Evolutionary conservation across 2,888 invertebrate species (phyloP).

Genomic region (Epicampocera succincta): DNA sequence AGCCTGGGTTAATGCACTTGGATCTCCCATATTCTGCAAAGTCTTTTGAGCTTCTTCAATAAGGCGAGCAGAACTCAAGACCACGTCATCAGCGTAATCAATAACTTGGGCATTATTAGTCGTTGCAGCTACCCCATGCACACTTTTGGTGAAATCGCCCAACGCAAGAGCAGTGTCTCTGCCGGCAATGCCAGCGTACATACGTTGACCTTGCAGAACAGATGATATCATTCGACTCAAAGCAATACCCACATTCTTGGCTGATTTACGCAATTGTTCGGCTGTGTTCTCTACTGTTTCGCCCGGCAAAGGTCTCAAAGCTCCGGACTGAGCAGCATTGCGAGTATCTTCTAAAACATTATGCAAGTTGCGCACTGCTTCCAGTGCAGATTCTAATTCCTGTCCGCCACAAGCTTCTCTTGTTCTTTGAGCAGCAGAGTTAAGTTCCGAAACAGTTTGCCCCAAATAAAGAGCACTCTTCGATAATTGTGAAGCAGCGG

Average conservation of each 20-base stretch:
- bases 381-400: conserved; percentile 93
- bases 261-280: conserved; percentile 82
- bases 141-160: conserved; percentile 87
- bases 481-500: conserved; percentile 87
- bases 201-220: conserved; percentile 90
- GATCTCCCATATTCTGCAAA: conserved; percentile 79
- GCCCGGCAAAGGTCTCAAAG: conserved; percentile 91
- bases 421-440: conserved; percentile 85
- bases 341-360: conserved; percentile 92
- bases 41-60: conserved; percentile 91
- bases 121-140: conserved; percentile 90
- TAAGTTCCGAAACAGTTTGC: conserved; percentile 81
- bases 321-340: conserved; percentile 87
- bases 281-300: conserved; percentile 86
- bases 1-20: conserved; percentile 85
- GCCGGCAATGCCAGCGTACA: conserved; percentile 91
- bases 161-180: conserved; percentile 90
- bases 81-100: conserved; percentile 89
- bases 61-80: conserved; percentile 88
- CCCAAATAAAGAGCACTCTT: conserved; percentile 80
- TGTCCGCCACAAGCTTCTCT: conserved; percentile 91
- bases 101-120: conserved; percentile 85
- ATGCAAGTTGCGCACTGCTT: conserved; percentile 90
- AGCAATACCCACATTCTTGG: conserved; percentile 90
- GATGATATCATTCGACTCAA: conserved; percentile 94